Percentiles rank a stretch among this genome's conserved stretches.
Evolutionary conservation across 2,113 vertebrate genomes (phyloP).

Genomic region (Laticauda laticaudata): DNA sequence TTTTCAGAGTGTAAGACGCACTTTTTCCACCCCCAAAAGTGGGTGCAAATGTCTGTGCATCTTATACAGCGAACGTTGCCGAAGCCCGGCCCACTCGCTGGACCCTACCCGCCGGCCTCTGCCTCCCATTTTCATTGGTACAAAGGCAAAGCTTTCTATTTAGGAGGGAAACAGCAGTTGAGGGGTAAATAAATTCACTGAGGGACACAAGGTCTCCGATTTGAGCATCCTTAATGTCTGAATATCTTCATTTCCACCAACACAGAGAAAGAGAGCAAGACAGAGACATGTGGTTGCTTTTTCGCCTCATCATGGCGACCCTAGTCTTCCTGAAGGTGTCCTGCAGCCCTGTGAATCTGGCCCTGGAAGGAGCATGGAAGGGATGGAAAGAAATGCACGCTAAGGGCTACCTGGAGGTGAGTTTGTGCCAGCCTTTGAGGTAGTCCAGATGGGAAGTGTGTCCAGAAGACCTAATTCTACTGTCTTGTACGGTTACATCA

Average conservation of each 20-base stretch:
- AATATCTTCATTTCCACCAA: accelerated
- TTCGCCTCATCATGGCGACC: accelerated
- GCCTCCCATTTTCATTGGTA: too few relatives aligned
- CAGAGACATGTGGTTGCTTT: accelerated
- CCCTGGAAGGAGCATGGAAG: slow-evolving; percentile 49
- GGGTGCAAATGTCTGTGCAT: too few relatives aligned
- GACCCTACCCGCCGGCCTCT: too few relatives aligned
- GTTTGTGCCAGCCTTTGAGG: background rate
- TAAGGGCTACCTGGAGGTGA: slow-evolving; percentile 46
- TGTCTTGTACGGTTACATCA: too few relatives aligned
- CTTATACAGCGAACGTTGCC: too few relatives aligned
- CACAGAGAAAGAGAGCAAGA: too few relatives aligned
- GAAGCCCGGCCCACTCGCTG: too few relatives aligned
- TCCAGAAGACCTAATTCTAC: background rate
- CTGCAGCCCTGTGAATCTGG: accelerated
- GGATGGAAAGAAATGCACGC: slow-evolving; percentile 45
- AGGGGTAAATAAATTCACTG: background rate
- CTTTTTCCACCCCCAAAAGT: too few relatives aligned
- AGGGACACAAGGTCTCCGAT: background rate
- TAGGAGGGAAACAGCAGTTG: background rate
- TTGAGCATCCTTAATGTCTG: background rate
- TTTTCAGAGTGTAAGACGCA: too few relatives aligned
- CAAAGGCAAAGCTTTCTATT: background rate
- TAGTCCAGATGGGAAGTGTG: background rate
- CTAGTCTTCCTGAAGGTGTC: slow-evolving; percentile 33